These are phyloP conservation scores for Dicentrarchus labrax DNA, from an alignment of 2,113 vertebrate genomes.

Conservation along the genomic window DNA sequence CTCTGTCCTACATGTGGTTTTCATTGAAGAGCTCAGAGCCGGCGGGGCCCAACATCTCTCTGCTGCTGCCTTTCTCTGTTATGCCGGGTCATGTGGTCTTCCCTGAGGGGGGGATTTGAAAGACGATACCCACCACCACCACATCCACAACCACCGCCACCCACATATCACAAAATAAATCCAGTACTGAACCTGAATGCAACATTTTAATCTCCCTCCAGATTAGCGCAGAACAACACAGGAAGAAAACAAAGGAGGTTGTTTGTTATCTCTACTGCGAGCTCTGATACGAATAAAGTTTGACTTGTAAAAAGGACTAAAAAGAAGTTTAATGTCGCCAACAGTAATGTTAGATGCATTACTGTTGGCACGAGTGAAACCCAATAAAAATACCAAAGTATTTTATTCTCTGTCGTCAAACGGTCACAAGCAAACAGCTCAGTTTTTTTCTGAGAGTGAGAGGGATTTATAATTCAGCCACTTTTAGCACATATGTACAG, in stretches of 20 bases:
- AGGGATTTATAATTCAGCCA: too few species aligned
- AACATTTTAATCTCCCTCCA: constrained; percentile 33
- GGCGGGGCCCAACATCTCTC: constrained; percentile 68
- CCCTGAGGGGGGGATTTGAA: constrained; percentile 71
- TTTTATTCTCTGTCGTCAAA: too few species aligned
- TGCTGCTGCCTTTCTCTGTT: constrained; percentile 66
- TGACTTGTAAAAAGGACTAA: too few species aligned
- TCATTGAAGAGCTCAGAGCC: constrained; percentile 82
- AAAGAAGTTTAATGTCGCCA: too few species aligned
- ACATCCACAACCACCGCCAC: background rate
- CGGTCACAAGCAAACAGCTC: too few species aligned
- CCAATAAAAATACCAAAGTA: too few species aligned
- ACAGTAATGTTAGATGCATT: too few species aligned
- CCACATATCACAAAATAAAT: constrained; percentile 1
- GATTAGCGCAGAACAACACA: constrained; percentile 5
- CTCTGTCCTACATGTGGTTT: constrained; percentile 84
- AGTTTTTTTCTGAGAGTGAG: too few species aligned
- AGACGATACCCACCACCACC: constrained; percentile 61
- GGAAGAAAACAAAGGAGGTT: background rate
- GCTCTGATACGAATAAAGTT: too few species aligned
- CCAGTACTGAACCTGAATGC: constrained; percentile 8
- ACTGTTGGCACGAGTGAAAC: too few species aligned
- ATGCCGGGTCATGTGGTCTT: constrained; percentile 78
- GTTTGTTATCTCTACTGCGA: background rate
- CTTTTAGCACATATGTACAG: too few species aligned